These are phyloP conservation scores for Uria lomvia DNA, from an alignment of 2,113 vertebrate genomes.

Conservation along the genomic window DNA sequence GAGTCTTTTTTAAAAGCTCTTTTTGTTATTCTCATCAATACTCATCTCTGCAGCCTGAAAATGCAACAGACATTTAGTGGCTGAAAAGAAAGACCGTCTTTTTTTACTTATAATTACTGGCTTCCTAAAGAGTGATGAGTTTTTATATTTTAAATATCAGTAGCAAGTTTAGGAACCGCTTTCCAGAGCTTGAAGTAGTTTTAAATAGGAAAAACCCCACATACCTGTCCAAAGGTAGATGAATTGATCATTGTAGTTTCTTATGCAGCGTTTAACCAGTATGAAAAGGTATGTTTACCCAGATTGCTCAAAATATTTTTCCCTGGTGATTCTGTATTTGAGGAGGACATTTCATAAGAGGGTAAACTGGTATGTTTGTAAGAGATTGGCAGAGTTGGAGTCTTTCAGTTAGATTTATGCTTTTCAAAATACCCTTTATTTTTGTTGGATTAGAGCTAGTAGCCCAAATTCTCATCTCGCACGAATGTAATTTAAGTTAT, in stretches of 20 bases:
- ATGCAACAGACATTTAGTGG: neutral
- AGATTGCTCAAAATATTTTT: neutral
- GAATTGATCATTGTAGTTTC: neutral
- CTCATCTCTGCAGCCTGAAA: neutral
- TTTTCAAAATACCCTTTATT: neutral
- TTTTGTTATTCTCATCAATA: neutral
- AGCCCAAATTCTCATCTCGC: neutral
- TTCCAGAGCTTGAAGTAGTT: neutral
- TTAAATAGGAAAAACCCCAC: neutral
- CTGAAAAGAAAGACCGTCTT: neutral
- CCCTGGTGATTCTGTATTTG: neutral
- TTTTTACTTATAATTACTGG: neutral
- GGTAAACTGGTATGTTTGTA: neutral
- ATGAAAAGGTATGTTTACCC: neutral
- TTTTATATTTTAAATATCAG: neutral
- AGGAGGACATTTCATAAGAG: neutral
- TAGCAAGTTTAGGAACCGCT: neutral
- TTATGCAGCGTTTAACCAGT: neutral
- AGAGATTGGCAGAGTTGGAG: neutral
- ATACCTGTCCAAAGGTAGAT: neutral
- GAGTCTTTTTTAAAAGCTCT: neutral
- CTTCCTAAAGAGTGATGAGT: neutral
- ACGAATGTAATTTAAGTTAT: neutral
- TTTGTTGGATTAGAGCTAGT: neutral
- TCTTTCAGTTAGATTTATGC: neutral